phyloP scores from a whole-genome alignment of 2,113 vertebrate species.

The Sylvicapra grimmia region DNA sequence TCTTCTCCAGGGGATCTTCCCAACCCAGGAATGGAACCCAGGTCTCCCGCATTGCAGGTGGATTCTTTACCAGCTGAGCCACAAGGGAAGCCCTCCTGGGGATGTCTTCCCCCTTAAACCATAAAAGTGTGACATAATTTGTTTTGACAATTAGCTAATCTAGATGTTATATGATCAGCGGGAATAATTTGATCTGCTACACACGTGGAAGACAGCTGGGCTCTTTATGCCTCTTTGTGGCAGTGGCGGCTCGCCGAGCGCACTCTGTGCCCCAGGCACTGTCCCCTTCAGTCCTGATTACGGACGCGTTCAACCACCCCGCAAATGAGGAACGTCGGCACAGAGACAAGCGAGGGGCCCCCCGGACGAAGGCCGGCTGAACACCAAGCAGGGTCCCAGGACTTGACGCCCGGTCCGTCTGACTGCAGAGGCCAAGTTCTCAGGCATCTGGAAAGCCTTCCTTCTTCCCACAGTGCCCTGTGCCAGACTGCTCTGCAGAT shows the following conservation, averaged over 20 bases:
- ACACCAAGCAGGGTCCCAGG: fast-evolving
- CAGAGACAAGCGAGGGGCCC: neutral
- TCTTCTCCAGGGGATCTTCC: neutral
- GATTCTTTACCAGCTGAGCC: neutral
- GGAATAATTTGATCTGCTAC: neutral
- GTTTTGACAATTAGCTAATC: neutral
- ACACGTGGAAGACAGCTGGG: neutral
- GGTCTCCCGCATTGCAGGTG: neutral
- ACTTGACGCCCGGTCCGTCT: fast-evolving
- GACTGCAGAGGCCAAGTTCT: neutral
- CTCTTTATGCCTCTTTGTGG: neutral
- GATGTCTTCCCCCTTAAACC: neutral
- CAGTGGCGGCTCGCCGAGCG: fast-evolving
- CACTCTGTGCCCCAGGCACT: fast-evolving
- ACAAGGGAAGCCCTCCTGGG: neutral
- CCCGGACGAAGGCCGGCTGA: fast-evolving
- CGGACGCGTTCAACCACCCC: fast-evolving
- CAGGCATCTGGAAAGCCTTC: neutral
- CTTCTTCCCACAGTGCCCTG: fast-evolving
- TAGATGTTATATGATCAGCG: neutral
- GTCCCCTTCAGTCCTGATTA: neutral
- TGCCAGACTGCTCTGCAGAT: fast-evolving
- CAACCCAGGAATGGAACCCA: neutral
- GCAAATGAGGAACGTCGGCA: neutral
- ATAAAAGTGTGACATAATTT: neutral